Base-by-base conservation (phyloP, 2,113 vertebrate genomes). In the Picathartes gymnocephalus region DNA sequence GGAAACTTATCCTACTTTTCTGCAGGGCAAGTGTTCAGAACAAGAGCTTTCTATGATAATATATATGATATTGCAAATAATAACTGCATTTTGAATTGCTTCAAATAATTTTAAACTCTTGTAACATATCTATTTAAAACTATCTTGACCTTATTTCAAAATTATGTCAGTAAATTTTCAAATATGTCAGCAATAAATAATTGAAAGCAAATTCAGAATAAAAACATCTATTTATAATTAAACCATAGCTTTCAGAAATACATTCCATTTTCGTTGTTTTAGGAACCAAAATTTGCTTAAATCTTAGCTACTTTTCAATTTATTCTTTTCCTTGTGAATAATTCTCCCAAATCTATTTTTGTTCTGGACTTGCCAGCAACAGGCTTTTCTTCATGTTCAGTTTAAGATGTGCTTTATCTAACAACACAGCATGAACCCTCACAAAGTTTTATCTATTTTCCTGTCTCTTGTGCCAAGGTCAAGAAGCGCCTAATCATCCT, bases 391-490 rank as follows among this genome's bases (percentile, higher is more conserved):
- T 3, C 9, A 27, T 21, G 14, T 56, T 78, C n/a, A 53, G 19
- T 30, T 23, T 58, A 56, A 4, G 11, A 40, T 44, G 19, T 47
- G 3, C 4, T 90, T 81, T 65, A 51, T 60, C 9, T 51, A 44
- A 31, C 7, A 77, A 14, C 0, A 0, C 15, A 70, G 50, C 11
- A 16, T 21, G 28, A 73, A 51, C 39, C 8, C 8, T 48, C 24
- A 33, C 14, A n/a, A 2, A 56, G 6, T 57, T 73, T 2, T 50
- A 35, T 35, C 30, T 73, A 3, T 47, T 83, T 71, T 83, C 18
- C 37, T 27, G 2, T 42, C 12, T 44, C 13, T 72, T 60, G 8
- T 47, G 5, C 20, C 18, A 47, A 33, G 30, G 33, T 19, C 1
- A 7, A 78, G 17, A 76, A 68, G 0, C 18, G 6, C 45, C 18